Percentiles rank a stretch among this genome's conserved stretches.
phyloP scores from a whole-genome alignment of 2,888 invertebrate species.

The Cryptocephalus primarius region DNA sequence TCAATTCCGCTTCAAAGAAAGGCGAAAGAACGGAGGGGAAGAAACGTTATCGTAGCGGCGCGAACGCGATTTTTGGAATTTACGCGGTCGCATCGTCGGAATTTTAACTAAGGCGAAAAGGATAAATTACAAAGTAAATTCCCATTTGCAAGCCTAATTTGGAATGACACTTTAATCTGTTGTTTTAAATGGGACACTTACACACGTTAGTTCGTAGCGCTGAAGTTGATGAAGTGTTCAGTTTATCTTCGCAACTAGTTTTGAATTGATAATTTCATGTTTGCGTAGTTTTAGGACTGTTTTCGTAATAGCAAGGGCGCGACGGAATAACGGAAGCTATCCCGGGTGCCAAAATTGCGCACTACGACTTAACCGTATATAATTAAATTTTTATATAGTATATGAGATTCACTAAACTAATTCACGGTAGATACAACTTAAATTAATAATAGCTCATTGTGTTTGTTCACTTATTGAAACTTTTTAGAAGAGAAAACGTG shows the following conservation, averaged over 20 bases:
- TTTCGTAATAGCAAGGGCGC: too few species aligned
- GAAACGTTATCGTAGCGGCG: not conserved
- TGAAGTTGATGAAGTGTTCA: not conserved
- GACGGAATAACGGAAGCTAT: too few species aligned
- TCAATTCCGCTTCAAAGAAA: too few species aligned
- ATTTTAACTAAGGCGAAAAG: constrained; percentile 11
- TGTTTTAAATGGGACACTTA: constrained; percentile 10
- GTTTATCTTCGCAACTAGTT: not conserved
- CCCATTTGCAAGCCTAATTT: constrained; percentile 14
- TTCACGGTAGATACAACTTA: too few species aligned
- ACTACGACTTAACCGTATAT: too few species aligned
- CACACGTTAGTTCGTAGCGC: not conserved
- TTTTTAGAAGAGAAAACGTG: too few species aligned
- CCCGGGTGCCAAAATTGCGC: too few species aligned
- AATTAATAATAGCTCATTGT: too few species aligned
- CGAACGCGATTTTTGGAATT: constrained; percentile 9
- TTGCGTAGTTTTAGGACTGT: too few species aligned
- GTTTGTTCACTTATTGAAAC: too few species aligned
- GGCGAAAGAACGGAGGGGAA: not conserved
- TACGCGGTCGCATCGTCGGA: constrained; percentile 7
- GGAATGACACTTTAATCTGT: constrained; percentile 15
- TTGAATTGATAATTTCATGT: not conserved
- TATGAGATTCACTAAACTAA: too few species aligned
- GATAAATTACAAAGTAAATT: constrained; percentile 18
- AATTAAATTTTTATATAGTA: too few species aligned